These are phyloP conservation scores for Diplodus puntazzo DNA, from an alignment of 2,797 vertebrate genomes.

Conservation along the genomic window DNA sequence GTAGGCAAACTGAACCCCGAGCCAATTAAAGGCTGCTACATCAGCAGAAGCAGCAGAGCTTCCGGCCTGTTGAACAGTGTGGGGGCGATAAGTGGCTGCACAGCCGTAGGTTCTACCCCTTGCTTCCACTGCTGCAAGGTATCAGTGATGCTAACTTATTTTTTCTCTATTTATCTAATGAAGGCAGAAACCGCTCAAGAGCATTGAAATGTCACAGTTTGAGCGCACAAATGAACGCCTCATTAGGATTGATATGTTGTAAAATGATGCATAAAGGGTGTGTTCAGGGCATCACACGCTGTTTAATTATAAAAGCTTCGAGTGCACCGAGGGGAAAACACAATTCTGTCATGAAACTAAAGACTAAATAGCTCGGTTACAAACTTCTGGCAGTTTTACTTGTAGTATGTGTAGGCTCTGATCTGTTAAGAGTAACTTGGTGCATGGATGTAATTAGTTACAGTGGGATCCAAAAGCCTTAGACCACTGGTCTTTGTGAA, in stretches of 20 bases:
- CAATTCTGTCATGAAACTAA: background rate
- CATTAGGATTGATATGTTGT: slow-evolving; percentile 25
- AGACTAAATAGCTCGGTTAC: slow-evolving; percentile 4
- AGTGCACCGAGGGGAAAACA: background rate
- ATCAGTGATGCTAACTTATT: slow-evolving; percentile 13
- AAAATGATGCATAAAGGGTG: slow-evolving; percentile 18
- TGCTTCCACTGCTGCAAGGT: slow-evolving; percentile 21
- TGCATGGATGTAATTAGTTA: too few relatives aligned
- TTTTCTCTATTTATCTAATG: slow-evolving; percentile 26
- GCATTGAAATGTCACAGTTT: slow-evolving; percentile 37
- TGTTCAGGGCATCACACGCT: slow-evolving; percentile 20
- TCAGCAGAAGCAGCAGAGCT: slow-evolving; percentile 52
- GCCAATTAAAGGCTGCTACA: slow-evolving; percentile 54
- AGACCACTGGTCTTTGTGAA: too few relatives aligned
- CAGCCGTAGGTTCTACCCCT: slow-evolving; percentile 8
- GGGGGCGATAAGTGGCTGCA: slow-evolving; percentile 38
- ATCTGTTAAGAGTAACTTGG: background rate
- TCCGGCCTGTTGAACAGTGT: slow-evolving; percentile 32
- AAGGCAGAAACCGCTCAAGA: slow-evolving; percentile 13
- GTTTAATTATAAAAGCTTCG: slow-evolving; percentile 12
- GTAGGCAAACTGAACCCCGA: slow-evolving; percentile 35
- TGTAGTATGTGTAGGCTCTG: background rate
- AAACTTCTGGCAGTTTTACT: background rate
- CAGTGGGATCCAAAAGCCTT: too few relatives aligned
- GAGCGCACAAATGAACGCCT: slow-evolving; percentile 22